A percentile compares a stretch with the other conserved stretches of the same genome.
Conservation (phyloP, 92 coral and sea anemone species). For the Isaurus tuberculatus region DNA sequence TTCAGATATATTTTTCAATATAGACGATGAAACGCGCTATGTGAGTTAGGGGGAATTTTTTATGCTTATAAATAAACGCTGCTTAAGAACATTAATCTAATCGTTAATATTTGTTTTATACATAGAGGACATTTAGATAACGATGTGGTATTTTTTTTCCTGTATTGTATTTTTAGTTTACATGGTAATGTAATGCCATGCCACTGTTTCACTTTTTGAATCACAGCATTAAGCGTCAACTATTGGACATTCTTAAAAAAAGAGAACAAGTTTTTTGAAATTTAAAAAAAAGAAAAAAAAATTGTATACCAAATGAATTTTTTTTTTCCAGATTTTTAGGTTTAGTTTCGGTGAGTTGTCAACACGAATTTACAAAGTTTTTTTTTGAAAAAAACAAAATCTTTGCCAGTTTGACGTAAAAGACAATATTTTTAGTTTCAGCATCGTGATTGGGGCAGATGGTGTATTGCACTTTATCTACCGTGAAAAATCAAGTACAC, state of each 20-base stretch:
- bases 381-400: neutral
- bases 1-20: neutral
- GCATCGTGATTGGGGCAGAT: too few species aligned
- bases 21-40: constrained; percentile 12
- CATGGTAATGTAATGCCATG: neutral
- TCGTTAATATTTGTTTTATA: constrained; percentile 4
- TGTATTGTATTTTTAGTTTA: neutral
- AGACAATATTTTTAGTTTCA: neutral
- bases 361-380: neutral
- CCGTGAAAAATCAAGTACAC: neutral
- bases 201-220: neutral
- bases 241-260: too few species aligned
- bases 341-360: neutral
- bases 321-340: neutral
- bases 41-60: neutral
- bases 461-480: neutral
- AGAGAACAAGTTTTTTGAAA: neutral
- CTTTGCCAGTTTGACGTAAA: neutral
- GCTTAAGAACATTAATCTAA: neutral
- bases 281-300: neutral
- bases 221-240: neutral
- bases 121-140: neutral
- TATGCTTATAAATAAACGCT: constrained; percentile 4
- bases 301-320: neutral
- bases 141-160: neutral